Evolutionary conservation across 2,797 vertebrate species (phyloP), one percentile per base, ranked within the genome.

Genomic region (Zalophus californianus): DNA sequence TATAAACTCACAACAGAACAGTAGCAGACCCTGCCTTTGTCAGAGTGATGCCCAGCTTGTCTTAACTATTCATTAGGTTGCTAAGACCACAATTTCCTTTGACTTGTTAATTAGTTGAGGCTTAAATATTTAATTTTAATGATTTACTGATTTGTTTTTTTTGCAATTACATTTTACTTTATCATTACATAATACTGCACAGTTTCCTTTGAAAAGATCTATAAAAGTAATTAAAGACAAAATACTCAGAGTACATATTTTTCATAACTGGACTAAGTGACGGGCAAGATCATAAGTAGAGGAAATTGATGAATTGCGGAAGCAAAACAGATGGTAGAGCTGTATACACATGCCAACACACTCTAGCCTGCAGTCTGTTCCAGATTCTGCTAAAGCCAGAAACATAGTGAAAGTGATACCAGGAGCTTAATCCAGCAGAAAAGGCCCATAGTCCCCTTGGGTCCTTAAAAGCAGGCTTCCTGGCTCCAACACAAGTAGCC

Each of bases 261-360:
- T 96, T 88, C 92, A 38, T 95, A 83, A 97, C 87, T 97, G 90
- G 54, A 84, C 79, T 86, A 91, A 96, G 73, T 72, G 90, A 97
- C 56, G 77, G 54, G 58, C 0, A 0, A 82, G 38, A 94, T 75
- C 56, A 14, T 89, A 90, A 82, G 92, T 3, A 88, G 72, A 93
- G 91, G 94, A 91, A 94, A 96, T 89, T 95, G 91, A 96, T 96
- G 96, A 97, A 95, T 16, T 77, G 73, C 88, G 75, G 84, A 95
- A 97, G 73, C 18, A 15, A 87, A 96, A 90, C 98, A 98, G 97
- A 98, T 97, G 97, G 97, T 75, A 86, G 66, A n/a, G 29, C 70
- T 82, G 25, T 0, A 48, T 35, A 12, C 50, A 80, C 16, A 0
- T 95, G 97, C 97, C 98, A 98, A 60, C 86, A 80, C 93, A 77